These are phyloP conservation scores for Tridacna gigas DNA, from an alignment of 2,888 invertebrate species.

Conservation along the genomic window DNA sequence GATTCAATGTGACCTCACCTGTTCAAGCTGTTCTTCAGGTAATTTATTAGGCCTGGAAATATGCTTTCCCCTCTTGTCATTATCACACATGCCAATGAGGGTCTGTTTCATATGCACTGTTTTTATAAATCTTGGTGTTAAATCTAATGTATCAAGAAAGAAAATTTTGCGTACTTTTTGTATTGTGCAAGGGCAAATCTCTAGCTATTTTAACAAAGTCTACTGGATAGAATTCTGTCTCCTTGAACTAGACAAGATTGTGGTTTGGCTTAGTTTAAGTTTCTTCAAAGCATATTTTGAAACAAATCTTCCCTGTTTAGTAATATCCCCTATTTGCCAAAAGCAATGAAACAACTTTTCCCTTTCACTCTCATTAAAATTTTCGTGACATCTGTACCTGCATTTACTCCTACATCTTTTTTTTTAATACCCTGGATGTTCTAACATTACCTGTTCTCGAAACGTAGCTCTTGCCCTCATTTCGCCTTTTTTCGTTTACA, in stretches of 20 bases:
- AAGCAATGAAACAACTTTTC: slow-evolving; percentile 11
- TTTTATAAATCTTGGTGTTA: slow-evolving; percentile 10
- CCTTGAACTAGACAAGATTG: neutral
- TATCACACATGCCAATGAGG: slow-evolving; percentile 7
- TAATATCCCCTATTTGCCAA: slow-evolving; percentile 18
- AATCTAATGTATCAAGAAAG: slow-evolving; percentile 31
- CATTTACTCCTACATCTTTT: neutral
- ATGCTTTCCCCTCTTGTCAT: slow-evolving; percentile 37
- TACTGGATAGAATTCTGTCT: slow-evolving; percentile 2
- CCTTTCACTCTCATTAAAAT: slow-evolving; percentile 19
- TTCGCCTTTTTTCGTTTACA: slow-evolving; percentile 3
- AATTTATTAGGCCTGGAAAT: slow-evolving; percentile 17
- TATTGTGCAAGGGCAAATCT: neutral
- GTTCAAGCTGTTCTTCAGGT: neutral
- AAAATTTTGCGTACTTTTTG: slow-evolving; percentile 36
- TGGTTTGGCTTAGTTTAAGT: slow-evolving; percentile 4
- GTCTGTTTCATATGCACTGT: slow-evolving; percentile 15
- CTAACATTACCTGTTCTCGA: neutral
- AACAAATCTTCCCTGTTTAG: slow-evolving; percentile 4
- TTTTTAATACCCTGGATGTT: neutral
- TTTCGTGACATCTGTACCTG: slow-evolving; percentile 6
- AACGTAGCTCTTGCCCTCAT: neutral
- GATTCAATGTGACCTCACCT: slow-evolving; percentile 33
- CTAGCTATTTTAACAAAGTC: neutral
- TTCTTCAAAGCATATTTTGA: neutral